Conservation (phyloP, 1,140 invertebrate genomes). For the Rhagoletis zephyria region DNA sequence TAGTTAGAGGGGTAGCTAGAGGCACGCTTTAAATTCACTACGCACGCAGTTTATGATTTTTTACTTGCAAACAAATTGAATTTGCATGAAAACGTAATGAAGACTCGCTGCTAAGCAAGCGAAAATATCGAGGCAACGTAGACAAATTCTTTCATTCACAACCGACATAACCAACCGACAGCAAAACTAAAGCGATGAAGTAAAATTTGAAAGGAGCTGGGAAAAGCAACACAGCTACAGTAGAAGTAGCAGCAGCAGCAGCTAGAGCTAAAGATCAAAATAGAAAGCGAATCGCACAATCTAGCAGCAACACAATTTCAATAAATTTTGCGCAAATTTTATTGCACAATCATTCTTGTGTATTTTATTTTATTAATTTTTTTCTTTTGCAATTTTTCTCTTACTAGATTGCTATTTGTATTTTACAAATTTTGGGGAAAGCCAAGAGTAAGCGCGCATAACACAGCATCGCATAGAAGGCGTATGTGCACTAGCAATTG, state of each 20-base stretch:
- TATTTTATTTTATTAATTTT: background rate
- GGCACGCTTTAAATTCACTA: background rate
- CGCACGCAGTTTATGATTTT: background rate
- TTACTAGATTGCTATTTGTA: constrained; percentile 7
- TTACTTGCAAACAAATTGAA: background rate
- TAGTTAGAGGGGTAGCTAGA: too few relatives aligned
- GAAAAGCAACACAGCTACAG: background rate
- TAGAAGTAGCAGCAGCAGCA: too few relatives aligned
- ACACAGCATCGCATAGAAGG: background rate
- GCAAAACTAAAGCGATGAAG: background rate
- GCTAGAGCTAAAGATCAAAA: background rate
- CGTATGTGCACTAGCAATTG: background rate
- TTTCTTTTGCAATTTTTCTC: background rate
- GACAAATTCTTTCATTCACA: too few relatives aligned
- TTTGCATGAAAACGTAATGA: background rate
- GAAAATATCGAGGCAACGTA: background rate
- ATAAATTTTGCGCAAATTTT: constrained; percentile 21
- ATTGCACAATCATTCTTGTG: background rate
- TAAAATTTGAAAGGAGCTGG: background rate
- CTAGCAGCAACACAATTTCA: constrained; percentile 12
- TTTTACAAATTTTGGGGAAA: constrained; percentile 11
- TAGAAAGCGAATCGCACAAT: background rate
- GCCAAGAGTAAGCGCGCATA: background rate
- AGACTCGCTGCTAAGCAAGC: background rate
- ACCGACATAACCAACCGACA: too few relatives aligned